Percentiles rank a stretch among this genome's conserved stretches.
Conservation (phyloP, 2,113 vertebrate genomes). For the Trachemys scripta region DNA sequence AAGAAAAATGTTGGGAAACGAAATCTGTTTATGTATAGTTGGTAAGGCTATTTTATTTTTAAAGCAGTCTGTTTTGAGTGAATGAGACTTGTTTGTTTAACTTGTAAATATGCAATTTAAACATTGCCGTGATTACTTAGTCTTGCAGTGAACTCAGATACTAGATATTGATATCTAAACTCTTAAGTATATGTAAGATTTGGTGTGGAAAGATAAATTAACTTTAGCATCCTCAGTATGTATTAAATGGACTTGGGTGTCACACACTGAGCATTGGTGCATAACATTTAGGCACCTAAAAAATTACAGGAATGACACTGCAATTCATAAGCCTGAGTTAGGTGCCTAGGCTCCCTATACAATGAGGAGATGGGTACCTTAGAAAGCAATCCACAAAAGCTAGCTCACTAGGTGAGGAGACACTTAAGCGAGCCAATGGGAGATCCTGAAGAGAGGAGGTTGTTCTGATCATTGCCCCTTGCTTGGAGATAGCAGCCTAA, state of each 20-base stretch:
- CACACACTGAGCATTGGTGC: neutral
- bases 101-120: neutral
- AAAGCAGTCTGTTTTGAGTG: neutral
- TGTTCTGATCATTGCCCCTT: too few relatives aligned
- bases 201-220: neutral
- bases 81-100: neutral
- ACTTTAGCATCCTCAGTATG: neutral
- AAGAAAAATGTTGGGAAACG: constrained; percentile 99
- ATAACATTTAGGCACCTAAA: neutral
- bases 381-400: neutral
- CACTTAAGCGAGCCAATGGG: too few relatives aligned
- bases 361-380: neutral
- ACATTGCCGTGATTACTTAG: neutral
- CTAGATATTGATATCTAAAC: neutral
- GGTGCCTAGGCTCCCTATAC: neutral
- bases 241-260: neutral
- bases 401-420: too few relatives aligned
- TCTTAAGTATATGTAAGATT: neutral
- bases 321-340: neutral
- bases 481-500: neutral
- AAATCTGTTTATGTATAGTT: constrained; percentile 99
- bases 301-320: neutral
- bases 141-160: neutral
- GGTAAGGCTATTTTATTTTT: constrained; percentile 83
- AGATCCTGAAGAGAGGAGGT: too few relatives aligned